Conservation (phyloP, 2,113 vertebrate genomes). For the Epinephelus cyanopodus region DNA sequence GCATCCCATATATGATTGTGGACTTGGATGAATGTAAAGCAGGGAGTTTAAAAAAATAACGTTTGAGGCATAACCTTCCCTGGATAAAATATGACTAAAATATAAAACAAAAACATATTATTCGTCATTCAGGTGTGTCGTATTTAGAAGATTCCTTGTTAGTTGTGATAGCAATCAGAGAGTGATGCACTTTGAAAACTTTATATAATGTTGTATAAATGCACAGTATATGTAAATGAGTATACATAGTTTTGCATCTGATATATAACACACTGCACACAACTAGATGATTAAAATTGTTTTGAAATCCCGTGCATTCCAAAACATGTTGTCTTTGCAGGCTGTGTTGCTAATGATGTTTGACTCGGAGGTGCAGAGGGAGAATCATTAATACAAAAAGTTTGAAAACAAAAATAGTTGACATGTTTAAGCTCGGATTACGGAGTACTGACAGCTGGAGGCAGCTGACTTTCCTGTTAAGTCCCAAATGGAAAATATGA, state of each 20-base stretch:
- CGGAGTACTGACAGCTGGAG: constrained; percentile 2
- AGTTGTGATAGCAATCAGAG: constrained; percentile 8
- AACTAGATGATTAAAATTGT: constrained; percentile 50
- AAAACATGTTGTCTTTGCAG: constrained; percentile 11
- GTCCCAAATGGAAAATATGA: constrained; percentile 24
- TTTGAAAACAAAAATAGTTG: constrained; percentile 13
- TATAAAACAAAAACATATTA: background rate
- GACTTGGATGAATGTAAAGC: constrained; percentile 28
- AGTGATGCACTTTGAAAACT: constrained; percentile 47
- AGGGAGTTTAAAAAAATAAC: constrained; percentile 5
- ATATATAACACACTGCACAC: constrained; percentile 16
- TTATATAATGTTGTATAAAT: background rate
- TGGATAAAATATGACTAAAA: constrained; percentile 2
- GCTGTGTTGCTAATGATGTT: background rate
- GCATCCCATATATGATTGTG: constrained; percentile 15
- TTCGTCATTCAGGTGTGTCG: constrained; percentile 35
- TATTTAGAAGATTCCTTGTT: constrained; percentile 39
- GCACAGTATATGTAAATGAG: constrained; percentile 7
- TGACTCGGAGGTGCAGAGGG: background rate
- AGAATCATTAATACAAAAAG: background rate
- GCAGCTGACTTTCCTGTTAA: constrained; percentile 11
- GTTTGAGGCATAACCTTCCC: background rate
- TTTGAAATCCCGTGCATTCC: constrained; percentile 33
- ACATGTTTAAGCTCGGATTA: constrained; percentile 37
- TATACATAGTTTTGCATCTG: constrained; percentile 26